These are phyloP conservation scores for Leucania comma DNA, from an alignment of 2,888 invertebrate genomes.

Conservation along the genomic window DNA sequence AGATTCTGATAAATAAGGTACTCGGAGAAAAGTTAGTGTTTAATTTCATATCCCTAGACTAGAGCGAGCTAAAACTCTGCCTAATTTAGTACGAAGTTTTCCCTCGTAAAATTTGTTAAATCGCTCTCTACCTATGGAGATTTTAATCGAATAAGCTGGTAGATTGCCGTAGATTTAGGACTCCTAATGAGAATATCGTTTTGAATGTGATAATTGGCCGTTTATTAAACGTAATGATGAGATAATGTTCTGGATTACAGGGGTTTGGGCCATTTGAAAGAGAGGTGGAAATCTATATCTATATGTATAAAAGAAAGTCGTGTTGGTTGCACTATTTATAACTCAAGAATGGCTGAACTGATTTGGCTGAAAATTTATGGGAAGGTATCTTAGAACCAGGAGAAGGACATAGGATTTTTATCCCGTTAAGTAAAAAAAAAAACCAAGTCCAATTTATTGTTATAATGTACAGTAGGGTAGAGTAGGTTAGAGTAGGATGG, in stretches of 20 bases:
- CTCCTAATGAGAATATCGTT: slow-evolving; percentile 40
- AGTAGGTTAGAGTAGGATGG: too few relatives aligned
- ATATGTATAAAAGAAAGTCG: too few relatives aligned
- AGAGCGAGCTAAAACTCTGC: slow-evolving; percentile 44
- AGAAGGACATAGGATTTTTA: too few relatives aligned
- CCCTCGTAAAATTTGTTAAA: slow-evolving; percentile 61
- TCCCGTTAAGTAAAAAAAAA: too few relatives aligned
- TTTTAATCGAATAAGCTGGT: slow-evolving; percentile 48
- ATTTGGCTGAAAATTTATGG: too few relatives aligned
- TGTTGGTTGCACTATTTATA: too few relatives aligned
- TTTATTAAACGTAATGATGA: slow-evolving; percentile 18
- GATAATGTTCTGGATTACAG: slow-evolving; percentile 11
- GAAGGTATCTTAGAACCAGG: too few relatives aligned
- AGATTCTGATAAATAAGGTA: slow-evolving; percentile 61
- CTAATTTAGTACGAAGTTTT: slow-evolving; percentile 60
- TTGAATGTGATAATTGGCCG: slow-evolving; percentile 23
- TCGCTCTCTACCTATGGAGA: slow-evolving; percentile 46
- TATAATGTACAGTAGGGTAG: too few relatives aligned
- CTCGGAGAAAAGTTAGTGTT: slow-evolving; percentile 58
- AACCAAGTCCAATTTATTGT: too few relatives aligned
- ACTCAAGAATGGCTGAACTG: too few relatives aligned
- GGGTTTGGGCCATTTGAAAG: not conserved
- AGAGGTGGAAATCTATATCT: not conserved
- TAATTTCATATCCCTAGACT: slow-evolving; percentile 57
- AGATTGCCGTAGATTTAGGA: slow-evolving; percentile 42